Base-by-base conservation (phyloP, 2,113 vertebrate genomes). In the Myiozetetes cayanensis region DNA sequence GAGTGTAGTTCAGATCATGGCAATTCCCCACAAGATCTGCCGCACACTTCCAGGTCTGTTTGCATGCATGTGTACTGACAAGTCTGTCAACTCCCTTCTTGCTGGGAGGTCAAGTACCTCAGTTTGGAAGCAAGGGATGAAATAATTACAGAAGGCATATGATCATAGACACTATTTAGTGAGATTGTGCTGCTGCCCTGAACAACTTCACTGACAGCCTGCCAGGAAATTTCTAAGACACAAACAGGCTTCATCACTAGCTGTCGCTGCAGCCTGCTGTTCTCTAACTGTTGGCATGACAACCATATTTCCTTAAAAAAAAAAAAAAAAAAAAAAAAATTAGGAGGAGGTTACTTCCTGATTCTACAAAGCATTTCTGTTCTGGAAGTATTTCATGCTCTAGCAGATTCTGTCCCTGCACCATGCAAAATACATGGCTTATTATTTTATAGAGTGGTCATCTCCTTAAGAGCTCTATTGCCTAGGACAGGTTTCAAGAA, bases 251-350 rank as follows among this genome's bases (percentile, higher is more conserved):
- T 88, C n/a, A 62, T 93, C 95, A 58, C 82, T 96, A 95, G 96
- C 82, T 94, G 96, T 96, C 92, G 88, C 96, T 96, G 90, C 88
- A 94, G 88, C 58, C 63, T 33, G 12, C 87, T 66, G 12, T 83
- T 93, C 72, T 88, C 25, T 43, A 49, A 61, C 46, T 2, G 90
- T 96, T 96, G 96, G 37, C 90, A 70, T 94, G 90, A 43, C 92
- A 95, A 96, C 92, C 10, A 3, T 76, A 66, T 83, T 94, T 73
- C 37, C 24, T 58, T 2, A 3, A 35, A 78, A 53, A 74, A 41
- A 77, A 87, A 73, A 73, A 18, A 43, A 43, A 14, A 41, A 12
- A 61, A 19, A 28, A 5, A 22, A 10, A 47, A 23, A 19, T 25
- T 71, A 62, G 70, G 49, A 83, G 71, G 62, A 76, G 37, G 76